Evolutionary conservation across 2,113 vertebrate species (phyloP), one percentile per base, ranked within the genome.

Genomic region (Quiscalus mexicanus): DNA sequence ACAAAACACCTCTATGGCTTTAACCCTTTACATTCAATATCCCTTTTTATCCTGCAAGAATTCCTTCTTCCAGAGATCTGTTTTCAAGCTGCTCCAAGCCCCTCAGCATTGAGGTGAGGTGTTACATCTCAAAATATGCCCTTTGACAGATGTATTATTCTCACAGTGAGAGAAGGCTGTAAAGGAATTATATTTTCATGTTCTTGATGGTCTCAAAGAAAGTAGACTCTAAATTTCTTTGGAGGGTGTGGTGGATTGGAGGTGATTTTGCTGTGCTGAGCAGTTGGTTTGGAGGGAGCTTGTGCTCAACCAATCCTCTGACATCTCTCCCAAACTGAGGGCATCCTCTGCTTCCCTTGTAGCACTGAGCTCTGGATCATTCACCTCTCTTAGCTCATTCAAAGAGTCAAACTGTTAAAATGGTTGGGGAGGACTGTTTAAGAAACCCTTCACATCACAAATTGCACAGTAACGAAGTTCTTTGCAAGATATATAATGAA

Each of bases 321-420:
- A 52, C 28, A 39, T 9, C 35, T 55, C 44, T 65, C 25, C 64
- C 55, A 73, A 35, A 47, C 39, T 62, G 49, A 78, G 81, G 50
- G 59, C 13, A 22, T 23, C 24, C 31, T 59, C 67, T 81, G 31
- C 30, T 47, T 24, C 45, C 75, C 85, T 73, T 23, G 41, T 37
- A 93, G 80, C 42, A 50, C 3, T 50, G 84, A 88, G 44, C 53
- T 81, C 18, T 18, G 17, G n/a, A 84, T 31, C 23, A 15, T 21
- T 49, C 23, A 5, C 50, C 42, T 84, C 50, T 8, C 58, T 81
- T 19, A 15, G 42, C 25, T 91, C 35, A 5, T 79, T 91, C 50
- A 78, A 33, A 92, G 74, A 85, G 94, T 71, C 37, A 71, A 70
- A 96, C 52, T 94, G 77, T 77, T 91, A 80, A 95, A 84, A 83